Evolutionary conservation across 2,113 vertebrate genomes (phyloP), one percentile per base, ranked within the genome.

Genomic region (Clarias magur): DNA sequence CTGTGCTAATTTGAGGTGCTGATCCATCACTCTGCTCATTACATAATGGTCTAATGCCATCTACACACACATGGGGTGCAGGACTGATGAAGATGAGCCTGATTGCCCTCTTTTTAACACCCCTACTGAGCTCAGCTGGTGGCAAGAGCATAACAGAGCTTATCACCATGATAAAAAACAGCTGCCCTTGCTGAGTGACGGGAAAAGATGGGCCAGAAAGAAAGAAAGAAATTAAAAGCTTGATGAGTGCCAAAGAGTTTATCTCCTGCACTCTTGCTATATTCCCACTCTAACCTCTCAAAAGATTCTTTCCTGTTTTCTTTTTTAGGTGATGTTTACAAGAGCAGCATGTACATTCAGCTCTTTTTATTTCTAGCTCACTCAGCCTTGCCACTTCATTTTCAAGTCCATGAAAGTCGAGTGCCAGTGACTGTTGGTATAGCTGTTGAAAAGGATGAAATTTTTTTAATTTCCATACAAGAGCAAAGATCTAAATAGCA

Each of bases 91-190:
- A 82, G 78, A 34, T 57, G 1, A 16, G 59, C 15, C 60, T 85
- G 82, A 89, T 89, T 89, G 79, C 86, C 65, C 85, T 7, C 53
- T 73, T 56, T 59, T 83, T 62, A 63, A 82, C 53, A 63, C 48
- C 60, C 88, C 68, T 13, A 80, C 88, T 68, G 85, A 67, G 88
- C 88, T 87, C 88, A 87, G 88, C 83, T 85, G 88, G 81, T 57
- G 68, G 79, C 54, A 30, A 62, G 57, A 56, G 62, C 70, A 67
- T 67, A 79, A 56, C 85, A 82, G 67, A 6, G 56, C 78, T 89
- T 68, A 85, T 89, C 76, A 72, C 76, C 83, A 78, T 89, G 78
- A 89, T 87, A 81, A 87, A 65, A 83, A 89, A 79, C 88, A 89
- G 86, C 83, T 89, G 88, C 86, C 82, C 60, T 78, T 42, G 5